Base-by-base conservation (phyloP, 2,888 invertebrate genomes). In the Gonocerus acuteangulatus region DNA sequence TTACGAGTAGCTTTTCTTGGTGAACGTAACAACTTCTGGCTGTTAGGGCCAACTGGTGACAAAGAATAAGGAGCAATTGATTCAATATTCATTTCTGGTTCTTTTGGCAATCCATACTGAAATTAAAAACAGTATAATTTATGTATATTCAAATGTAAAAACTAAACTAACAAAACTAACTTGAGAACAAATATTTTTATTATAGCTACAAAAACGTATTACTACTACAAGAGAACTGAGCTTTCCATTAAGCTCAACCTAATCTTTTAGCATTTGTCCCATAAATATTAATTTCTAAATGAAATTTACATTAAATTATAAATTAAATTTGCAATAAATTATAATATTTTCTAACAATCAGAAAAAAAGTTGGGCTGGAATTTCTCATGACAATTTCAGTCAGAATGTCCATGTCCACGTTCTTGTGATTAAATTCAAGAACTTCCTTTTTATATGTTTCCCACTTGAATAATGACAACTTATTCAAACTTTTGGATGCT, bases 1-100 rank as follows among this genome's bases (percentile, higher is more conserved):
- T 99, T 97, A 67, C 97, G 78, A 1, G 94, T 93, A n/a, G 96
- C 93, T 77, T 97, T 97, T 67, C 95, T 82, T 0, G 97, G 96
- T 0, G 95, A 95, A 32, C 95, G 81, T 49, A 97, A 77, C 2
- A 97, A 77, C 71, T 94, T 89, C 76, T 96, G 95, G 67, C 95
- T 95, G 74, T 95, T 95, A 34, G 89, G 87, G 69, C 95, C 94
- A 51, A 99, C 84, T 0, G 97, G 96, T 1, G 96, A 96, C 23
- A 96, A 76, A 42, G 95, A 95, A 76, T 94, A 95, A 0, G 95
- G 93, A 58, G 82, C 82, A 60, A 90, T 84, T 56, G 88, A 86
- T 48, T 65, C 65, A 15, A 64, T 65, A 48, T 62, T 64, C 15
- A 63, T 13, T 22, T 62, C 61, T 11, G 62, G 49, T 21, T 60